These are phyloP conservation scores for Drosophila silvestris DNA, from an alignment of 2,888 invertebrate genomes.

Conservation along the genomic window DNA sequence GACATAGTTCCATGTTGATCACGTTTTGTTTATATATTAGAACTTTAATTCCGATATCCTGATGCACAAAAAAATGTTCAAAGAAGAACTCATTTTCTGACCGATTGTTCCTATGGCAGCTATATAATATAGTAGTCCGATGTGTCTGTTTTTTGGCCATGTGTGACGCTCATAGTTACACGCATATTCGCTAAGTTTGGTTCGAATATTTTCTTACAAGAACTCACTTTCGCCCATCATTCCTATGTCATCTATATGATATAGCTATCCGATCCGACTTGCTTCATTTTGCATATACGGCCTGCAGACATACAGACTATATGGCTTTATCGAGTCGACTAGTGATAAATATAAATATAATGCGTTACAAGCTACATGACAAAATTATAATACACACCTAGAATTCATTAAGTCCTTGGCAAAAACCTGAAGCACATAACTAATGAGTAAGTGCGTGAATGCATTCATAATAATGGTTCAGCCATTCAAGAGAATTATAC, in stretches of 20 bases:
- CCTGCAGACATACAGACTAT: background rate
- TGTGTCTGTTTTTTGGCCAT: too few species aligned
- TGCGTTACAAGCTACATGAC: background rate
- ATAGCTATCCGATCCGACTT: background rate
- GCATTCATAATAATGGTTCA: background rate
- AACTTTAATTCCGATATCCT: background rate
- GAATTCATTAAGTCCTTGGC: background rate
- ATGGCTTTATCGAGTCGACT: background rate
- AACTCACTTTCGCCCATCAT: background rate
- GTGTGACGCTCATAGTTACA: background rate
- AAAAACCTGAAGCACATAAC: background rate
- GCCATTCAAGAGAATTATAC: background rate
- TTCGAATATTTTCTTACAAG: background rate
- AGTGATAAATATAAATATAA: background rate
- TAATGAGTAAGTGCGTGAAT: background rate
- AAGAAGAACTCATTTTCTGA: background rate
- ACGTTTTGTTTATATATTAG: background rate
- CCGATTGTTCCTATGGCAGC: background rate
- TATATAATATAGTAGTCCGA: background rate
- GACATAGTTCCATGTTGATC: background rate
- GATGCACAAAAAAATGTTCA: too few species aligned
- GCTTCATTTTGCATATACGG: background rate
- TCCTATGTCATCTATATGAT: background rate
- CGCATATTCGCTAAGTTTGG: background rate
- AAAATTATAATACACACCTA: background rate